Base-by-base conservation (phyloP, 2,797 vertebrate species). In the Stomatorhinus walkeri region DNA sequence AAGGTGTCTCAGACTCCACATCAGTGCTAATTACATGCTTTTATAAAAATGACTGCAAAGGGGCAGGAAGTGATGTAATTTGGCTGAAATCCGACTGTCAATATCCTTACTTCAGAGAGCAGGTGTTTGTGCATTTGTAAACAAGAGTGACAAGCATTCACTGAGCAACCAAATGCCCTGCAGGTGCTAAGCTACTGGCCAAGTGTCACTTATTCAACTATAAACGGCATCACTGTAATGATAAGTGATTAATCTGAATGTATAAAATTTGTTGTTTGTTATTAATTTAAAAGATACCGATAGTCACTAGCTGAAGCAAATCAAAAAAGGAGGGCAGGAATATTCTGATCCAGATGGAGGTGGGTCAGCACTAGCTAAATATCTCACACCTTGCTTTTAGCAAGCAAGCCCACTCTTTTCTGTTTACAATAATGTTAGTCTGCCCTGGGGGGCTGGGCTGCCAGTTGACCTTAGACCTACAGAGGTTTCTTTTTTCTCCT, bases 11-110 rank as follows among this genome's bases (percentile, higher is more conserved):
- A 76, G 22, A 72, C 28, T 51, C 83, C 24, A 84, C 83, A 84
- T 61, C 87, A 43, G 86, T 22, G 56, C 28, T 87, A 87, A 87
- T 87, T 87, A 88, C 68, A 88, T 51, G 87, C 87, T 51, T 72
- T 88, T 79, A 88, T 51, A 88, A 88, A 43, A 72, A 79, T 76
- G 14, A 88, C 22, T 24, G 43, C 61, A 88, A 79, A 79, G 24
- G 46, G 87, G n/a, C 48, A 88, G 87, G 49, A 72, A 28, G 59
- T 51, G 61, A 76, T 51, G 61, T 79, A 76, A 76, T 88, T 88
- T 83, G 48, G 76, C 51, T 88, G 40, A 24, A 59, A 84, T 61
- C 76, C 10, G 19, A 88, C 54, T 87, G 86, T 64, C 86, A 59
- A 48, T 40, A 87, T 28, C 86, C 86, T 32, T 87, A 54, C 54